phyloP scores from a whole-genome alignment of 2,797 vertebrate species.

The Eulemur coronatus region DNA sequence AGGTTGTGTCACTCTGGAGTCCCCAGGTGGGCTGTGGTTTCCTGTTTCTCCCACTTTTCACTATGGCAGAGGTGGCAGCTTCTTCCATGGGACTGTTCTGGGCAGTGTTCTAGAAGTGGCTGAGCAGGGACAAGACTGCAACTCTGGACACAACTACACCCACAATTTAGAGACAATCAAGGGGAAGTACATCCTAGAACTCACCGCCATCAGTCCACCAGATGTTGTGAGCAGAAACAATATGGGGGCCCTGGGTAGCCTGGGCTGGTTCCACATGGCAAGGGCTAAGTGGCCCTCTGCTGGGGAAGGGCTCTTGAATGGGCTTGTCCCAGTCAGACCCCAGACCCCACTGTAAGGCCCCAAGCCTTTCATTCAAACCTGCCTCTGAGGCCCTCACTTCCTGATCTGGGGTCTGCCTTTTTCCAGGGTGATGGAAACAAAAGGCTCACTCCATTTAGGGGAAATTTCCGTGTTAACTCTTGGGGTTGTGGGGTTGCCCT shows the following conservation, averaged over 20 bases:
- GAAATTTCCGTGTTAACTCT: not conserved
- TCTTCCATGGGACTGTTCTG: not conserved
- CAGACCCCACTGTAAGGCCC: not conserved
- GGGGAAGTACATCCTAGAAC: not conserved
- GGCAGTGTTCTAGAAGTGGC: not conserved
- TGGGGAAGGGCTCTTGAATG: not conserved
- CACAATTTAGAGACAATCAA: not conserved
- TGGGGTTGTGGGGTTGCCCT: not conserved
- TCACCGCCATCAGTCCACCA: not conserved
- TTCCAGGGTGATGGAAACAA: not conserved
- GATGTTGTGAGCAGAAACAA: not conserved
- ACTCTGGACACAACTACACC: not conserved
- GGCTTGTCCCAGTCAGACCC: not conserved
- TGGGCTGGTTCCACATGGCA: not conserved
- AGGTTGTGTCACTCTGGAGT: not conserved
- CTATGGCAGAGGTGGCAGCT: not conserved
- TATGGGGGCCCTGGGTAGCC: no score
- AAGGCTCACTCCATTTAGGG: not conserved
- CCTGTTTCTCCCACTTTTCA: not conserved
- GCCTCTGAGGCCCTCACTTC: no score
- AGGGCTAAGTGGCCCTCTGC: no score
- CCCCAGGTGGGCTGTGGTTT: not conserved
- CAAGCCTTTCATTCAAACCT: not conserved
- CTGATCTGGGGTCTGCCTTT: not conserved
- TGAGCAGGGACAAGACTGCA: not conserved